Conservation (phyloP, 2,797 vertebrate genomes). For the Podarcis lilfordi region DNA sequence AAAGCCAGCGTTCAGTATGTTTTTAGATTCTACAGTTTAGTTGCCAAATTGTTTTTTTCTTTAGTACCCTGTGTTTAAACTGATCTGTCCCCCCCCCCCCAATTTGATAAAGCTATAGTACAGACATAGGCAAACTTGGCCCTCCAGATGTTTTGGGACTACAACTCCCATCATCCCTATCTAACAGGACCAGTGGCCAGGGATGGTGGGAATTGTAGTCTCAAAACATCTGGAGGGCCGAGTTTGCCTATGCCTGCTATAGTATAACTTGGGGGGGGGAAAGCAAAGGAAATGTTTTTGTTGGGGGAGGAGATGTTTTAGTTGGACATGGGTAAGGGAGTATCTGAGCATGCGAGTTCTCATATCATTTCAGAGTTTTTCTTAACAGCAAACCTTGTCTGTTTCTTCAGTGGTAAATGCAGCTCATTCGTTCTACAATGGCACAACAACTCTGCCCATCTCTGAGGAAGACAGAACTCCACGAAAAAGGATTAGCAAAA, state of each 20-base stretch:
- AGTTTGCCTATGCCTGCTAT: background rate
- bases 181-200: too few species aligned
- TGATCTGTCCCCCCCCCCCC: too few species aligned
- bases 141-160: too few species aligned
- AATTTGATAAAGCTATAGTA: background rate
- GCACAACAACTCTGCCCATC: slow-evolving; percentile 97
- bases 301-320: background rate
- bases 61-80: background rate
- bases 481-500: slow-evolving; percentile 98
- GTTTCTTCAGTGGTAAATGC: slow-evolving; percentile 91
- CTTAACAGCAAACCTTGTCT: slow-evolving; percentile 25
- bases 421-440: slow-evolving; percentile 98
- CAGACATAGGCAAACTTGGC: too few species aligned
- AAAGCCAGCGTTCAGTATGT: background rate
- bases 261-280: slow-evolving; percentile 18
- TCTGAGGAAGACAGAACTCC: slow-evolving; percentile 98
- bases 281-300: background rate
- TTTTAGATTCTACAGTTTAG: background rate
- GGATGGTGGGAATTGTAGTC: too few species aligned
- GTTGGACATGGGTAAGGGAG: background rate
- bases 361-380: background rate
- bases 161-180: too few species aligned
- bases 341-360: background rate
- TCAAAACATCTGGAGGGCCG: too few species aligned
- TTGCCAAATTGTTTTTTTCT: background rate